A percentile compares a stretch with the other conserved stretches of the same genome.
phyloP scores from a whole-genome alignment of 2,113 vertebrate genomes.

The Cyphomyrus plagiostoma region DNA sequence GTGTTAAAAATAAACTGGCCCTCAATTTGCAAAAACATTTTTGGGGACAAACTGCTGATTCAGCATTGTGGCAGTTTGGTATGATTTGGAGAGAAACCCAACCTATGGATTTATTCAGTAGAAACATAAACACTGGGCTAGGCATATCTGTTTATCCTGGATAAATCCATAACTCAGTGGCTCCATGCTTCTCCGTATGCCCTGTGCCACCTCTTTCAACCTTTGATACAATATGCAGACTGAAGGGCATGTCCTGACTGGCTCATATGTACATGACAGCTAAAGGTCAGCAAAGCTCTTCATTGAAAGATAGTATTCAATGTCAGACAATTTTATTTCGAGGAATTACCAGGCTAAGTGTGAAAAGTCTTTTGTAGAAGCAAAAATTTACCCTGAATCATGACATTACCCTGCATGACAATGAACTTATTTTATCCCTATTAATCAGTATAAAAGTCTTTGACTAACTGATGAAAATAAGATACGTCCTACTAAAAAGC shows the following conservation, averaged over 20 bases:
- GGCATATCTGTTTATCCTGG: not conserved
- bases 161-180: not conserved
- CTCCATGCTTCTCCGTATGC: not conserved
- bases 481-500: not conserved
- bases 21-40: not conserved
- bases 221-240: not conserved
- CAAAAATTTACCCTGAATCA: not conserved
- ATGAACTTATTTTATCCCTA: not conserved
- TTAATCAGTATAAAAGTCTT: slow-evolving; percentile 8
- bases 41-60: not conserved
- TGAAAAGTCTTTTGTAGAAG: not conserved
- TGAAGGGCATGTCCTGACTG: not conserved
- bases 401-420: not conserved
- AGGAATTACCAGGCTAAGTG: not conserved
- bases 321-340: not conserved
- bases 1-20: not conserved
- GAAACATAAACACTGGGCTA: not conserved
- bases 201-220: not conserved
- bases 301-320: not conserved
- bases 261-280: not conserved
- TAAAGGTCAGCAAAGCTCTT: not conserved
- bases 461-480: not conserved
- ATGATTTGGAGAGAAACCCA: not conserved
- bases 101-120: not conserved
- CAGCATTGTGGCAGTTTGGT: not conserved